A percentile compares a stretch with the other conserved stretches of the same genome.
These are phyloP conservation scores for Nephrocerus scutellatus DNA, from an alignment of 2,888 invertebrate genomes.

Conservation along the genomic window DNA sequence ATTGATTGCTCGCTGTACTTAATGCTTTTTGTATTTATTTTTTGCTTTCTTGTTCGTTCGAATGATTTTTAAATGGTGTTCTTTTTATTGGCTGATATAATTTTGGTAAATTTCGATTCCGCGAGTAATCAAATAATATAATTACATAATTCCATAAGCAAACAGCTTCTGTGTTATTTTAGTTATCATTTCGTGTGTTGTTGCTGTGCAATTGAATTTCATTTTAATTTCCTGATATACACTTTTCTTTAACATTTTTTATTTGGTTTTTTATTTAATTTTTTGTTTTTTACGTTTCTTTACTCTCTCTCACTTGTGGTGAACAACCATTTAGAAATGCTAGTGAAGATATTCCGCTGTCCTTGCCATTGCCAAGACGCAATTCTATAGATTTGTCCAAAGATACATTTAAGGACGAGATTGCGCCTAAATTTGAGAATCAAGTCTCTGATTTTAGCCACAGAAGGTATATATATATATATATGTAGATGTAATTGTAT, in stretches of 20 bases:
- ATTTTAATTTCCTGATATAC: conserved; percentile 10
- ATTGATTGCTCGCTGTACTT: no score
- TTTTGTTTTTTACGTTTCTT: conserved; percentile 13
- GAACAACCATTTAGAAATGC: conserved; percentile 37
- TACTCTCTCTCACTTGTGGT: conserved; percentile 14
- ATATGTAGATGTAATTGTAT: neutral
- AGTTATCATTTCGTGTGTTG: conserved; percentile 7
- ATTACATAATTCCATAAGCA: no score
- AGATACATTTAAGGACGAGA: conserved; percentile 48
- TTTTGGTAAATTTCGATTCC: no score
- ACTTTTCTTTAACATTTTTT: conserved; percentile 16
- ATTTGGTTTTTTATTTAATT: conserved; percentile 16
- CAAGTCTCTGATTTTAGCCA: conserved; percentile 57
- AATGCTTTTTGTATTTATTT: no score
- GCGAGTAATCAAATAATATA: no score
- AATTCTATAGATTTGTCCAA: conserved; percentile 56
- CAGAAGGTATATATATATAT: no score
- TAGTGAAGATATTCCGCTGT: conserved; percentile 51
- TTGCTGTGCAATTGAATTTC: conserved; percentile 13
- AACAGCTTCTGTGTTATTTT: no score
- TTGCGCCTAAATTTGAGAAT: conserved; percentile 52
- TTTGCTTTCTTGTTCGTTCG: no score
- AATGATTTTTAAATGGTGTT: no score
- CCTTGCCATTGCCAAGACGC: conserved; percentile 52
- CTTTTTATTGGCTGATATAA: no score